phyloP scores from a whole-genome alignment of 2,113 vertebrate species.

The Myiopsitta monachus region DNA sequence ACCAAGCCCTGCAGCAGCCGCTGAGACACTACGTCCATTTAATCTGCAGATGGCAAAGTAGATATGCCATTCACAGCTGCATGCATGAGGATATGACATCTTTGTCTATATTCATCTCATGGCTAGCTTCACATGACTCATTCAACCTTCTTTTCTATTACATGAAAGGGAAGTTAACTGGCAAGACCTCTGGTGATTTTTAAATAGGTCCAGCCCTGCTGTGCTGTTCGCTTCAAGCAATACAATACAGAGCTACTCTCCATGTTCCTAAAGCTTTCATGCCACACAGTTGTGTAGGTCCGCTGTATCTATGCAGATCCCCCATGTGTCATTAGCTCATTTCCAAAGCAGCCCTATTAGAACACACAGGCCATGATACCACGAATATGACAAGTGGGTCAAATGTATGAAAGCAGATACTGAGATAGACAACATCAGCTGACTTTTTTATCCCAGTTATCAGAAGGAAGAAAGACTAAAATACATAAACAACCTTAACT shows the following conservation, averaged over 20 bases:
- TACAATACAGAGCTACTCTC: neutral
- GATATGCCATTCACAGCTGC: slow-evolving; percentile 71
- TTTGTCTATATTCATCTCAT: slow-evolving; percentile 74
- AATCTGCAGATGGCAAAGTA: slow-evolving; percentile 70
- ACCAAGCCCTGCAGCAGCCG: slow-evolving; percentile 56
- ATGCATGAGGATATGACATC: slow-evolving; percentile 68
- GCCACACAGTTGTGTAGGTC: neutral
- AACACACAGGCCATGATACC: neutral
- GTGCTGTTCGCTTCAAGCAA: neutral
- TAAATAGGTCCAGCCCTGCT: slow-evolving; percentile 41
- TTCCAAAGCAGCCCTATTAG: neutral
- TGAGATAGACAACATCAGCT: neutral
- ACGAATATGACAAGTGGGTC: neutral
- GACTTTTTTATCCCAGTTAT: neutral
- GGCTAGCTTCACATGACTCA: slow-evolving; percentile 73
- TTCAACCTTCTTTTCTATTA: slow-evolving; percentile 59
- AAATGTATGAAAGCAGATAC: neutral
- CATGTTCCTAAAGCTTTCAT: neutral
- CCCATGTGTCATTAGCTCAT: neutral
- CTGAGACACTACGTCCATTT: slow-evolving; percentile 68
- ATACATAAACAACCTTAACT: neutral
- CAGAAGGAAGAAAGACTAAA: neutral
- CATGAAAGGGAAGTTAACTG: slow-evolving; percentile 65
- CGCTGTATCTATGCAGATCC: neutral
- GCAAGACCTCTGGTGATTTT: slow-evolving; percentile 44